Evolutionary conservation across 2,797 vertebrate species (phyloP).

Genomic region (Lagodon rhomboides): DNA sequence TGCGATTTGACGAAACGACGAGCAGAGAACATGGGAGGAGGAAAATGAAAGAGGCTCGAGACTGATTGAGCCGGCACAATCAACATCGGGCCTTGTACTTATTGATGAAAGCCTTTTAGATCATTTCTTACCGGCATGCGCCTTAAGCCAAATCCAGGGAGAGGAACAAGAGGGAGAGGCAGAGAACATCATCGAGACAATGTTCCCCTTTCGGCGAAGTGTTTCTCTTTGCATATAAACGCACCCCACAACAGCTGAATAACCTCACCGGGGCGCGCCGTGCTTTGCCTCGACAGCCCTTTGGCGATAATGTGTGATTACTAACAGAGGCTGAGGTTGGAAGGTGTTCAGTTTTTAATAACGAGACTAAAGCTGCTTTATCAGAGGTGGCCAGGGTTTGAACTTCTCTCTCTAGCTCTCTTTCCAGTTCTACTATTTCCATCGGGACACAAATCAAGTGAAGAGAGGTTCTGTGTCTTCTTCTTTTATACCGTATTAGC

Average conservation of each 20-base stretch:
- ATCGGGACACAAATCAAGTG: background rate
- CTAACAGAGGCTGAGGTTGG: background rate
- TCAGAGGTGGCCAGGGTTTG: background rate
- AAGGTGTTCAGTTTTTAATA: background rate
- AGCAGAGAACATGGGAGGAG: constrained; percentile 7
- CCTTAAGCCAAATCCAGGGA: constrained; percentile 54
- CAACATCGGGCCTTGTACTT: constrained; percentile 51
- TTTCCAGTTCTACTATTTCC: background rate
- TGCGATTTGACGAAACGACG: constrained; percentile 32
- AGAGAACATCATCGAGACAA: constrained; percentile 43
- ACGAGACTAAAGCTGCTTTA: background rate
- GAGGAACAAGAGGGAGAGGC: constrained; percentile 29
- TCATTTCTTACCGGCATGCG: constrained; percentile 37
- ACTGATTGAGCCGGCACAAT: constrained; percentile 38
- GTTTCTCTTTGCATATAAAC: constrained; percentile 16
- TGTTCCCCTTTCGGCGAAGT: constrained; percentile 45
- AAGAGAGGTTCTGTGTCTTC: too few relatives aligned
- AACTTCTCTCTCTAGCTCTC: background rate
- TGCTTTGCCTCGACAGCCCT: background rate
- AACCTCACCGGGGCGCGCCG: constrained; percentile 7
- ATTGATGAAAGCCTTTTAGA: constrained; percentile 61
- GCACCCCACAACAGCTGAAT: background rate
- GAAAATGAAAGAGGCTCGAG: constrained; percentile 41
- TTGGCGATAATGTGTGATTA: constrained; percentile 27
- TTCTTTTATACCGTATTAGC: too few relatives aligned